Base-by-base conservation (phyloP, 2,113 vertebrate genomes). In the Riparia riparia region DNA sequence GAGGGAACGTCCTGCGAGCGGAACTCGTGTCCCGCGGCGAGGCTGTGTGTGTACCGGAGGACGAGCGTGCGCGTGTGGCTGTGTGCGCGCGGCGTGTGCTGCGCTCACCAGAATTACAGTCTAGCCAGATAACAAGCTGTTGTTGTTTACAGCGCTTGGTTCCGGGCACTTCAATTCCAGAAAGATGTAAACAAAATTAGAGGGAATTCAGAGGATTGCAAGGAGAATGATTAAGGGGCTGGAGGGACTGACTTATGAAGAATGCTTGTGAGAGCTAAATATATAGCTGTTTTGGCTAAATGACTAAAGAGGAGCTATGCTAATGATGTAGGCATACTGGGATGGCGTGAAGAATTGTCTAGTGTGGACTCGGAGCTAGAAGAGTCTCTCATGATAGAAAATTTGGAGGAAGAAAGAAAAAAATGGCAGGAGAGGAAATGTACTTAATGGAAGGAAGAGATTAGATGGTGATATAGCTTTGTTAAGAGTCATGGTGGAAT, bases 171-270 rank as follows among this genome's bases (percentile, higher is more conserved):
- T 95, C 95, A 96, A 95, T 97, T 97, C 95, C 96, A 94, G 84
- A 97, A 95, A 95, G 90, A 96, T 95, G 90, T 97, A 97, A 97
- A 97, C 97, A 97, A 97, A 97, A 97, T 97, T 97, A 96, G 95
- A 97, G 90, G 86, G 94, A 96, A 97, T 97, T 97, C 97, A 97
- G 90, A 96, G 95, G 95, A 96, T 93, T 95, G 94, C 95, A 97
- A 96, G 87, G 95, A 96, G 96, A 96, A 79, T 96, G 97, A 96
- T 97, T 95, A 94, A 97, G 94, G 95, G 94, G 97, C 86, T 96
- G 95, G 91, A 96, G 90, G 95, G 95, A 96, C 97, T 96, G 92
- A 96, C 96, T 97, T 97, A 85, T 51, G 91, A 97, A 93, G 88
- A 96, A 96, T 94, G 94, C 89, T 97, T 96, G 83, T 82, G 85